phyloP scores from a whole-genome alignment of 1,140 invertebrate species.

The Lordiphosa mommai region DNA sequence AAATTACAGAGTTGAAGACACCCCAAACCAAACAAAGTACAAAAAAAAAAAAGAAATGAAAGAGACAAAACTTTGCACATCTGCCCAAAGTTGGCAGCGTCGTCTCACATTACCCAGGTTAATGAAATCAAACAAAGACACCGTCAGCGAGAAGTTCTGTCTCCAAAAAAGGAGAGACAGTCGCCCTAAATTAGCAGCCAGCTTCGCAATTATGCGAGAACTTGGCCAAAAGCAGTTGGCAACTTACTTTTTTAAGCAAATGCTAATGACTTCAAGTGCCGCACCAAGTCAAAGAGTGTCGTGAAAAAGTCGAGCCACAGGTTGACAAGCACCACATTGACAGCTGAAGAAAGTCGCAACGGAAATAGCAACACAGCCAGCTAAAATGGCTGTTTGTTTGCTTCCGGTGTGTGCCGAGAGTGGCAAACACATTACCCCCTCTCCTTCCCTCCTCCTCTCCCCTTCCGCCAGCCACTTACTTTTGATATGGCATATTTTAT shows the following conservation, averaged over 20 bases:
- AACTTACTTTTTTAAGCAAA: slow-evolving; percentile 41
- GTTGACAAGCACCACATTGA: slow-evolving; percentile 62
- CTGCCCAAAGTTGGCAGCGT: slow-evolving; percentile 24
- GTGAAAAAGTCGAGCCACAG: slow-evolving; percentile 53
- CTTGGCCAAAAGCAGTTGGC: slow-evolving; percentile 62
- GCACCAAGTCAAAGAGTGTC: slow-evolving; percentile 29
- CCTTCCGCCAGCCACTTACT: too few species aligned
- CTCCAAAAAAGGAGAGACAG: slow-evolving; percentile 4
- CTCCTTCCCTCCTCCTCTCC: neutral
- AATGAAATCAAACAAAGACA: slow-evolving; percentile 70
- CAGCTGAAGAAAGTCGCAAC: neutral
- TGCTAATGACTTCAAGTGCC: slow-evolving; percentile 66
- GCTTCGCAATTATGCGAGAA: slow-evolving; percentile 68
- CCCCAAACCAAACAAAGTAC: neutral
- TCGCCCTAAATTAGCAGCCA: slow-evolving; percentile 62
- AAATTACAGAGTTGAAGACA: slow-evolving; percentile 49
- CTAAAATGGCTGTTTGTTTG: slow-evolving; percentile 72
- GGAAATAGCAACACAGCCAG: slow-evolving; percentile 50
- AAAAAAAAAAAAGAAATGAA: slow-evolving; percentile 8
- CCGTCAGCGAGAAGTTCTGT: slow-evolving; percentile 1
- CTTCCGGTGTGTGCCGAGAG: slow-evolving; percentile 64
- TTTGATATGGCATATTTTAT: slow-evolving; percentile 32
- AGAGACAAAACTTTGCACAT: slow-evolving; percentile 24
- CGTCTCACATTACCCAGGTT: slow-evolving; percentile 34
- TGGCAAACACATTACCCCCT: slow-evolving; percentile 48